Evolutionary conservation across 2,888 invertebrate genomes (phyloP).

Genomic region (Frankliniella fusca): DNA sequence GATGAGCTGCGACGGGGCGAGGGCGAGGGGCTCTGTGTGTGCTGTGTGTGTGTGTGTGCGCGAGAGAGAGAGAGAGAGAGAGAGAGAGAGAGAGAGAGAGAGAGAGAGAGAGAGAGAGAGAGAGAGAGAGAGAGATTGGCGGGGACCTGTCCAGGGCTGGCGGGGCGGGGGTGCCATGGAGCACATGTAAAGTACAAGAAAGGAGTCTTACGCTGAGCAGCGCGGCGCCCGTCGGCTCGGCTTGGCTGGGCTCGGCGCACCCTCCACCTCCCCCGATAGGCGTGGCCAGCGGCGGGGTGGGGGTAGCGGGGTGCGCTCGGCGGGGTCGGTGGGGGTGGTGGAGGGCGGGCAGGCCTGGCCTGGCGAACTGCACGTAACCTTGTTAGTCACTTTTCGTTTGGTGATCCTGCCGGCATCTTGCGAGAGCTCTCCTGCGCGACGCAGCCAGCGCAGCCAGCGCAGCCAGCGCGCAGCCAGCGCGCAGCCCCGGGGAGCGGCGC

Average conservation of each 20-base stretch:
- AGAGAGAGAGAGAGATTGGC: slow-evolving; percentile 33
- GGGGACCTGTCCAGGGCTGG: background rate
- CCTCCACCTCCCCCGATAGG: slow-evolving; percentile 33
- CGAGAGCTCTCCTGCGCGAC: slow-evolving; percentile 36
- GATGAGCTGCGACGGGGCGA: no score
- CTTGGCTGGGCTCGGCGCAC: slow-evolving; percentile 36
- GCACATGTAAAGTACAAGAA: slow-evolving; percentile 37
- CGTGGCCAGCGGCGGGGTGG: slow-evolving; percentile 27
- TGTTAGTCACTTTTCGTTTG: slow-evolving; percentile 63
- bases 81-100: slow-evolving; percentile 29
- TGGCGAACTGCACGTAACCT: slow-evolving; percentile 51
- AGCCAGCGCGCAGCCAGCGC: background rate
- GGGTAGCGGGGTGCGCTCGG: slow-evolving; percentile 61
- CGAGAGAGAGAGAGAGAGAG: slow-evolving; percentile 28
- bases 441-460: slow-evolving; percentile 36
- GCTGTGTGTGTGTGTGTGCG: no score
- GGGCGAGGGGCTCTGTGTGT: no score
- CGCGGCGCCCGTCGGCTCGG: no score
- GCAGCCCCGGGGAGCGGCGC: background rate
- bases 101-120: slow-evolving; percentile 33
- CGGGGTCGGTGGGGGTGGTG: slow-evolving; percentile 47
- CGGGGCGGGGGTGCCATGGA: slow-evolving; percentile 30
- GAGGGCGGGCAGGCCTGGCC: slow-evolving; percentile 40
- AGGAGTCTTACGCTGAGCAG: slow-evolving; percentile 44
- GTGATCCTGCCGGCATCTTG: slow-evolving; percentile 52